Conservation (phyloP, 2,888 invertebrate species). For the Laspeyria flexula region DNA sequence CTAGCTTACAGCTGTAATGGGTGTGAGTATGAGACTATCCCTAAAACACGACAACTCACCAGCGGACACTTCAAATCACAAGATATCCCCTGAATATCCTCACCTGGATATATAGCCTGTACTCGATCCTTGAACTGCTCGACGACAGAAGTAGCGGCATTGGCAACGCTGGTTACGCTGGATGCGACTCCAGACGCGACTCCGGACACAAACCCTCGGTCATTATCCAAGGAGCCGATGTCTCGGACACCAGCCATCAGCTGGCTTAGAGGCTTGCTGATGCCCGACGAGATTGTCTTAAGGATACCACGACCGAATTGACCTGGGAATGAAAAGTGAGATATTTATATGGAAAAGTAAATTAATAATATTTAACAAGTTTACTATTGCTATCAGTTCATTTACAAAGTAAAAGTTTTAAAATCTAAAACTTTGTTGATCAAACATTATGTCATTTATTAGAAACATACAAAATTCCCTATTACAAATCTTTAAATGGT, state of each 20-base stretch:
- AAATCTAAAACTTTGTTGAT: no score
- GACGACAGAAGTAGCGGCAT: conserved; percentile 70
- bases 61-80: no score
- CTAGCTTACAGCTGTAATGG: no score
- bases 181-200: conserved; percentile 74
- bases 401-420: no score
- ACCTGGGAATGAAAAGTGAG: conserved; percentile 54
- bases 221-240: conserved; percentile 87
- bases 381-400: no score
- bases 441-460: no score
- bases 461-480: no score
- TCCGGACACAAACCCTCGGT: conserved; percentile 83
- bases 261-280: conserved; percentile 83
- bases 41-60: no score
- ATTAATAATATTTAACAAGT: neutral
- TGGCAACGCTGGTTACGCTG: conserved; percentile 74
- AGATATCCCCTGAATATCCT: no score
- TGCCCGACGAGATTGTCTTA: conserved; percentile 72
- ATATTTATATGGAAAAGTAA: no score
- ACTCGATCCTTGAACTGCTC: conserved; percentile 83
- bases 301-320: conserved; percentile 80
- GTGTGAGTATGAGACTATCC: no score
- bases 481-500: no score
- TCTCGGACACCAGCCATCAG: conserved; percentile 84
- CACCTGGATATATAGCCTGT: conserved; percentile 86